Percentiles rank a stretch among this genome's conserved stretches.
Evolutionary conservation across 2,113 vertebrate species (phyloP).

Genomic region (Garra rufa): DNA sequence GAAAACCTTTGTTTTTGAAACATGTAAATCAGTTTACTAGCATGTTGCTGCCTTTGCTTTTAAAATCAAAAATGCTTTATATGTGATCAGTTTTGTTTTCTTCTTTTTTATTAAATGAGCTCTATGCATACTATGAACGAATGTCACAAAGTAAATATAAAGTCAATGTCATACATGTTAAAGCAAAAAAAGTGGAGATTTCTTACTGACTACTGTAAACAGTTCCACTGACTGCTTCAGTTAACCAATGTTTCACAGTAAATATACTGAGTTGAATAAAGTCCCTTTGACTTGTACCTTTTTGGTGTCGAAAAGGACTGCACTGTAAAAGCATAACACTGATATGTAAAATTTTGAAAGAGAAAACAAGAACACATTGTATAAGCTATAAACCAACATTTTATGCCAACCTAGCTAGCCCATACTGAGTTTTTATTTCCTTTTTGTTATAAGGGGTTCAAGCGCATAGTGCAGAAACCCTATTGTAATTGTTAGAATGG

Average conservation of each 20-base stretch:
- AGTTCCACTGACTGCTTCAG: slow-evolving; percentile 65
- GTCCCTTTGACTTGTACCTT: background rate
- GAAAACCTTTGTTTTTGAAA: background rate
- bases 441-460: too few species aligned
- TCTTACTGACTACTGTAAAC: slow-evolving; percentile 76
- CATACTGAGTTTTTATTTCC: background rate
- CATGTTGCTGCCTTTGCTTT: background rate
- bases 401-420: too few species aligned
- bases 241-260: slow-evolving; percentile 62
- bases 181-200: slow-evolving; percentile 57
- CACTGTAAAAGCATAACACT: background rate
- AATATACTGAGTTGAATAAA: slow-evolving; percentile 73
- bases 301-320: slow-evolving; percentile 40
- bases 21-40: slow-evolving; percentile 8
- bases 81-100: background rate
- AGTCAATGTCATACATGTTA: slow-evolving; percentile 39
- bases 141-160: slow-evolving; percentile 46
- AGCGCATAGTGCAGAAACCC: too few species aligned
- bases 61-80: slow-evolving; percentile 22
- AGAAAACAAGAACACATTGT: background rate
- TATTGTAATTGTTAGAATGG: too few species aligned
- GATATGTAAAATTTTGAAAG: background rate
- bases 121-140: slow-evolving; percentile 58
- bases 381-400: background rate
- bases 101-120: slow-evolving; percentile 61